Base-by-base conservation (phyloP, 2,797 vertebrate genomes). In the Morelia viridis region DNA sequence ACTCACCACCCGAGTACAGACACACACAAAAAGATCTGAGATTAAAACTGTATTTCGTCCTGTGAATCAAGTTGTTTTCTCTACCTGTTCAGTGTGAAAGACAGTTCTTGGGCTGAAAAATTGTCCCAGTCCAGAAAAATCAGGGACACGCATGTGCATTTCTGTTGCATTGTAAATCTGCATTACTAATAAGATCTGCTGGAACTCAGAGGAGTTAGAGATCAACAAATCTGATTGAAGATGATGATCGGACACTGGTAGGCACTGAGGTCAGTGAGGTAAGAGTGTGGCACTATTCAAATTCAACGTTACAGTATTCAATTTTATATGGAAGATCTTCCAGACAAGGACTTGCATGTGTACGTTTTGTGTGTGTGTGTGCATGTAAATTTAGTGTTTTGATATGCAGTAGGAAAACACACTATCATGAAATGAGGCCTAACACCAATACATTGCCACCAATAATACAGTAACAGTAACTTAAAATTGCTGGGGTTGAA, bases 1-100 rank as follows among this genome's bases (percentile, higher is more conserved):
- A 97, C 94, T 97, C 96, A 96, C 56, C 90, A 89, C 87, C 71
- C 80, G 3, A 92, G 95, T 90, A 62, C 85, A 92, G 93, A 89
- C 76, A 91, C 93, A 10, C 76, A 87, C 22, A 57, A 46, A 71
- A 91, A 92, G 93, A 93, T 93, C 95, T 93, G 88, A 93, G 64
- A 95, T 91, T 89, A 94, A 95, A 95, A 95, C 89, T 89, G 88
- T 22, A 58, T 19, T 28, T 19, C 24, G 60, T 90, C 93, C 62
- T 92, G 58, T 92, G 91, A 94, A 93, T 65, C 91, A 91, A 41
- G 85, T 0, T 91, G 93, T 94, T 22, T 4, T 5, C 12, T 46
- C 64, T 64, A 50, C 22, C 26, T 56, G 13, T 3, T 19, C 3
- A 91, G 35, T 50, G 13, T 90, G 90, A 94, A 91, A 91, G 94